Evolutionary conservation across 2,113 vertebrate genomes (phyloP), one percentile per base, ranked within the genome.

Genomic region (Scortum barcoo): DNA sequence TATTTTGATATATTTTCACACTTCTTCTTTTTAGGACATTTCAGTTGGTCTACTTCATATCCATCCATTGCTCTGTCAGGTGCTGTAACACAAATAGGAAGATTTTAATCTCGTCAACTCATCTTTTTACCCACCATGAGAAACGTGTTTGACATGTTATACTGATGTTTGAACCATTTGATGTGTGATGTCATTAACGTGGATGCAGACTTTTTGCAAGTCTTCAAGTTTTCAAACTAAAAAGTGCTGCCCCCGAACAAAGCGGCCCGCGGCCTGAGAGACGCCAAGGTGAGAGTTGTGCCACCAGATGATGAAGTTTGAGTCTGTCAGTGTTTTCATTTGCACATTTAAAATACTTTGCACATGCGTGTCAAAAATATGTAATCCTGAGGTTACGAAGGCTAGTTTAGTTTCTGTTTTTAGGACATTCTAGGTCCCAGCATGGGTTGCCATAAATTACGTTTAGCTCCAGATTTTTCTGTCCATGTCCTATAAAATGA

Each of bases 201-300:
- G 14, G 28, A 26, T 46, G 9, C 46, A 28, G 17, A 56, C 30
- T 30, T 66, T 66, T 61, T 65, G 63, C 48, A 73, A 46, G 54
- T 60, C 46, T 30, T 78, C 40, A 26, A 69, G 57, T 77, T 67
- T 50, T 40, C 11, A 51, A 36, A 53, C 46, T 36, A 54, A 46
- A 36, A 24, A 61, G n/a, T 40, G n/a, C 71, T 50, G 38, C 28
- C 53, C 53, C 46, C 7, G 13, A 5, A 36, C 42, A 2, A 46
- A 17, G 62, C 17, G 12, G 48, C 36, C 8, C 24, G 36, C 56
- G 28, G 24, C 53, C 24, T 40, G n/a, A 82, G 38, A 67, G 28
- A 48, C 56, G 30, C n/a, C n/a, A 20, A 63, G 53, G 11, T 0
- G 1, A 50, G 40, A 53, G 38, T 12, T 46, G 9, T 42, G 40